Evolutionary conservation across 2,113 vertebrate species (phyloP).

Genomic region (Centropus unirufus): DNA sequence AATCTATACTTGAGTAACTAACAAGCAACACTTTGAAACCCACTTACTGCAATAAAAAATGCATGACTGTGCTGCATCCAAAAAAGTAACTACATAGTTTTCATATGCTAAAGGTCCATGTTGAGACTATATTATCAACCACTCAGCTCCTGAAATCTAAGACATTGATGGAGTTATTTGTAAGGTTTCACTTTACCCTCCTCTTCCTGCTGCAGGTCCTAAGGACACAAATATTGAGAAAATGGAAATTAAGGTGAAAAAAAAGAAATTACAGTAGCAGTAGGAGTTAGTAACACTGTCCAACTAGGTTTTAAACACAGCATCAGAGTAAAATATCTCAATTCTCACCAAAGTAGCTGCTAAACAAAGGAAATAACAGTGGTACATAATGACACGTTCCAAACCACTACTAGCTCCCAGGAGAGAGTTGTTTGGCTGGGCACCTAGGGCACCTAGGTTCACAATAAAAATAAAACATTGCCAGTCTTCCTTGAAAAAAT

Average conservation of each 20-base stretch:
- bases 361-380: not conserved
- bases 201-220: not conserved
- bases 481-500: not conserved
- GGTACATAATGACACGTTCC: not conserved
- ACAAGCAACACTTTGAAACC: not conserved
- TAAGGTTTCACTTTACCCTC: not conserved
- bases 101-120: not conserved
- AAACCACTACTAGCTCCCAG: not conserved
- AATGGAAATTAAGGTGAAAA: not conserved
- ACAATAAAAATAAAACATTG: not conserved
- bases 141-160: not conserved
- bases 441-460: not conserved
- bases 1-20: not conserved
- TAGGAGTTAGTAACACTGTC: not conserved
- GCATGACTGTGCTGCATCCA: not conserved
- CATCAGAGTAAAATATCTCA: not conserved
- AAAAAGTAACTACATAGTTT: not conserved
- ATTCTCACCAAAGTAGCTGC: not conserved
- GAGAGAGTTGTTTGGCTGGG: not conserved
- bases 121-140: not conserved
- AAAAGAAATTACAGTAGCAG: not conserved
- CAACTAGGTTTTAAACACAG: not conserved
- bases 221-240: not conserved
- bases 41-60: not conserved
- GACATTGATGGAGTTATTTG: not conserved